Base-by-base conservation (phyloP, 2,113 vertebrate species). In the Rhizomys pruinosus region DNA sequence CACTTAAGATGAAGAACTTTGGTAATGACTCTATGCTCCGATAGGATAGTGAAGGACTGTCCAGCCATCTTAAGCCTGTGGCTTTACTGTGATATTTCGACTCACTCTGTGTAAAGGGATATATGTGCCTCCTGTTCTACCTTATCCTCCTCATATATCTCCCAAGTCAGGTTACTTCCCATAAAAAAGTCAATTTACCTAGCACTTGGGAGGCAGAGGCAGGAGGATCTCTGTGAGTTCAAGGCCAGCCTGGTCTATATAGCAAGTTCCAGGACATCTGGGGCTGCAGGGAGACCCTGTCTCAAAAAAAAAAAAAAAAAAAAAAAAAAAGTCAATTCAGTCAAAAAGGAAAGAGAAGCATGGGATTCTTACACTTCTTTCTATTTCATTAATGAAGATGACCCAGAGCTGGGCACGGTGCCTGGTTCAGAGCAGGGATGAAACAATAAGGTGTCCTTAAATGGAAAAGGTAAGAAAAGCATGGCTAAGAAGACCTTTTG, bases 251-350 rank as follows among this genome's bases (percentile, higher is more conserved):
- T n/a, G n/a, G n/a, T n/a, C n/a, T n/a, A n/a, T n/a, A n/a, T n/a
- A n/a, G n/a, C n/a, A n/a, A n/a, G n/a, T n/a, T n/a, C n/a, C n/a
- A n/a, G n/a, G n/a, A n/a, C n/a, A n/a, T n/a, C n/a, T n/a, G n/a
- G n/a, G n/a, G n/a, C n/a, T n/a, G n/a, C n/a, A n/a, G n/a, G n/a
- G n/a, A n/a, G n/a, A n/a, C n/a, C n/a, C n/a, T n/a, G n/a, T n/a
- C n/a, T n/a, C n/a, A 44, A 92, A 93, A 92, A 85, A 88, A 20
- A 44, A 92, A 93, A 92, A 85, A 88, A 20, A 44, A 92, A 93
- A 92, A 85, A 88, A 20, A n/a, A n/a, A n/a, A n/a, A n/a, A n/a
- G 77, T 63, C 74, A 86, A 17, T 79, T 37, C n/a, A 82, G 82
- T 86, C 2, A 17, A 77, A n/a, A 96, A 94, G 76, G 76, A 82